Evolutionary conservation across 2,113 vertebrate genomes (phyloP).

Genomic region (Ifrita kowaldi): DNA sequence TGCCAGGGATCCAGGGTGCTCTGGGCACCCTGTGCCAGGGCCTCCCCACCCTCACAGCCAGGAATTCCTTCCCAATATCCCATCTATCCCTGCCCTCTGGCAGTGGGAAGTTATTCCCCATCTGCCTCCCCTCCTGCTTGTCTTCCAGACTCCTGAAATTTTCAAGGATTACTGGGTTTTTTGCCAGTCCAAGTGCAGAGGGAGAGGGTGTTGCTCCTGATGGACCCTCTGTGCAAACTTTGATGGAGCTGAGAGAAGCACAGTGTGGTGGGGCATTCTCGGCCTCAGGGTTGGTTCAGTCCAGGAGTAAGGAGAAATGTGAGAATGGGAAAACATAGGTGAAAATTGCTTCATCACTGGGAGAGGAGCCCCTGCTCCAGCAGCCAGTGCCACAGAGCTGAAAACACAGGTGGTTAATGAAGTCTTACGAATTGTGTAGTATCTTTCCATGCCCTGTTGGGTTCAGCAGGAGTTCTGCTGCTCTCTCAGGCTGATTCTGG

Average conservation of each 20-base stretch:
- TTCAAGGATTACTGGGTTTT: not conserved
- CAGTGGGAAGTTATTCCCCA: not conserved
- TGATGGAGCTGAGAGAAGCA: not conserved
- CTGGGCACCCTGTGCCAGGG: not conserved
- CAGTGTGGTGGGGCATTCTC: fast-evolving
- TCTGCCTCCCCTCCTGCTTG: fast-evolving
- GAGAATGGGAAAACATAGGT: fast-evolving
- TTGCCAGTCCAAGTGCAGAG: fast-evolving
- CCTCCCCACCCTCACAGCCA: fast-evolving
- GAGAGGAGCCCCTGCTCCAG: not conserved
- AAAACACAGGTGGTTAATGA: not conserved
- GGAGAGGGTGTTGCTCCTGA: not conserved
- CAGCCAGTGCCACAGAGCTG: not conserved
- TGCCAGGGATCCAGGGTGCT: not conserved
- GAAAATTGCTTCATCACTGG: not conserved
- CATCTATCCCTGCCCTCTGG: fast-evolving
- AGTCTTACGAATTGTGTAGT: fast-evolving
- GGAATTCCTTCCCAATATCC: fast-evolving
- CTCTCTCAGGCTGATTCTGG: not conserved
- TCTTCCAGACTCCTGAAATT: not conserved
- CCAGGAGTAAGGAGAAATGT: not conserved
- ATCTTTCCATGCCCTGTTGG: not conserved
- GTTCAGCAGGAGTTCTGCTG: not conserved
- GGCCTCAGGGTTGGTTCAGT: not conserved
- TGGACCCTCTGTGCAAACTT: not conserved